Conservation (phyloP, 1,140 invertebrate species). For the Nautilus pompilius region DNA sequence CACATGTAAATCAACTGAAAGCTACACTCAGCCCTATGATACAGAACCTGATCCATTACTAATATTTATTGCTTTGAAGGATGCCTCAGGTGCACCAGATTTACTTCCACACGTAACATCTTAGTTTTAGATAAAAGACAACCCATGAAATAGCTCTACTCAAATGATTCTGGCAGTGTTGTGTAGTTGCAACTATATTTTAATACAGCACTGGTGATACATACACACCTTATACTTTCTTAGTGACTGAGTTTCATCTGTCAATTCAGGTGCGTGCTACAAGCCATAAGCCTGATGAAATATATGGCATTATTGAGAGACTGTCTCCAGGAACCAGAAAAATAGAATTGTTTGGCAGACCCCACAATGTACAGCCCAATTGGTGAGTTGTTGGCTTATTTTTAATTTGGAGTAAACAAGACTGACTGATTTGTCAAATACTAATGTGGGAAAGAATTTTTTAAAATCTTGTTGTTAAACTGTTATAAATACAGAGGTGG, state of each 20-base stretch:
- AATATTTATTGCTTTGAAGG: too few relatives aligned
- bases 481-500: background rate
- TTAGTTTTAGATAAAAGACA: too few relatives aligned
- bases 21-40: too few relatives aligned
- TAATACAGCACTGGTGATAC: too few relatives aligned
- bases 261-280: constrained; percentile 70
- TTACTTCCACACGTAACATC: too few relatives aligned
- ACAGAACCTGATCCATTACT: too few relatives aligned
- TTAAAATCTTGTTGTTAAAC: background rate
- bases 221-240: too few relatives aligned
- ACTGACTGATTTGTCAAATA: background rate
- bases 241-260: background rate
- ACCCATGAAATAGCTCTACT: too few relatives aligned
- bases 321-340: constrained; percentile 82
- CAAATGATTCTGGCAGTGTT: too few relatives aligned
- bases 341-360: constrained; percentile 94
- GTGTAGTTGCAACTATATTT: too few relatives aligned
- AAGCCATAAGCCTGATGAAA: constrained; percentile 97
- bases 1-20: too few relatives aligned
- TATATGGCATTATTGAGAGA: constrained; percentile 76
- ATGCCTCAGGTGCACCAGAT: too few relatives aligned
- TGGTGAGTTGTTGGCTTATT: constrained; percentile 70
- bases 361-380: constrained; percentile 97
- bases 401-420: background rate
- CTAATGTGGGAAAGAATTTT: background rate